A percentile compares a stretch with the other conserved stretches of the same genome.
These are phyloP conservation scores for Trichoplusia ni DNA, from an alignment of 1,140 invertebrate species.

Conservation along the genomic window DNA sequence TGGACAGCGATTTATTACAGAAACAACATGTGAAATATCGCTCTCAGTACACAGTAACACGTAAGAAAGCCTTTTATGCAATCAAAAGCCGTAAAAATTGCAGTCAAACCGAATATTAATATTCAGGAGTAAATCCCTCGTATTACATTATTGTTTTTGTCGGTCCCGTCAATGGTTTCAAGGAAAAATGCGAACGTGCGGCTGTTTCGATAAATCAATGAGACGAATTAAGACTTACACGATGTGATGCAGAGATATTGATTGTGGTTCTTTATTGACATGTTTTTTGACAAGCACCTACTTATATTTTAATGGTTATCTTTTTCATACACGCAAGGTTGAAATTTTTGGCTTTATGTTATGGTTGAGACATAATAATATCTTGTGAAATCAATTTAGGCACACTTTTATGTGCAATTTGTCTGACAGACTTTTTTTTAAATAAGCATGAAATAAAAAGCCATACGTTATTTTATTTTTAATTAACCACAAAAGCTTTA, in stretches of 20 bases:
- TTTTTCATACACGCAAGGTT: too few species aligned
- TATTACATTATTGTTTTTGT: slow-evolving; percentile 19
- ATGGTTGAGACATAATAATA: too few species aligned
- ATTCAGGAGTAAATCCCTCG: slow-evolving; percentile 1
- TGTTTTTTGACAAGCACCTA: not conserved
- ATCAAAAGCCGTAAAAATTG: slow-evolving; percentile 19
- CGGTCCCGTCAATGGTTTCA: not conserved
- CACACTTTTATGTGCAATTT: too few species aligned
- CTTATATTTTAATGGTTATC: too few species aligned
- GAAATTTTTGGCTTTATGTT: too few species aligned
- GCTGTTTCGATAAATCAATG: slow-evolving; percentile 4
- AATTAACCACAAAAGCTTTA: not conserved
- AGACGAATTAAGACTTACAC: not conserved
- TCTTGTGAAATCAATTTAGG: too few species aligned
- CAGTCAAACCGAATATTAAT: slow-evolving; percentile 9
- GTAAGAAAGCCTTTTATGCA: not conserved
- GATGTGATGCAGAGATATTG: too few species aligned
- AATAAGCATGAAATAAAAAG: too few species aligned
- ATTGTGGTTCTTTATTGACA: not conserved
- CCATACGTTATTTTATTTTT: slow-evolving; percentile 27
- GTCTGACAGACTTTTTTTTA: too few species aligned
- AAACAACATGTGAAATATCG: slow-evolving; percentile 20
- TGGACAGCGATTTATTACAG: slow-evolving; percentile 42
- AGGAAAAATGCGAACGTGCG: not conserved
- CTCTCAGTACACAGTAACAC: slow-evolving; percentile 1